phyloP scores from a whole-genome alignment of 2,797 vertebrate genomes.

The Myotis daubentonii region DNA sequence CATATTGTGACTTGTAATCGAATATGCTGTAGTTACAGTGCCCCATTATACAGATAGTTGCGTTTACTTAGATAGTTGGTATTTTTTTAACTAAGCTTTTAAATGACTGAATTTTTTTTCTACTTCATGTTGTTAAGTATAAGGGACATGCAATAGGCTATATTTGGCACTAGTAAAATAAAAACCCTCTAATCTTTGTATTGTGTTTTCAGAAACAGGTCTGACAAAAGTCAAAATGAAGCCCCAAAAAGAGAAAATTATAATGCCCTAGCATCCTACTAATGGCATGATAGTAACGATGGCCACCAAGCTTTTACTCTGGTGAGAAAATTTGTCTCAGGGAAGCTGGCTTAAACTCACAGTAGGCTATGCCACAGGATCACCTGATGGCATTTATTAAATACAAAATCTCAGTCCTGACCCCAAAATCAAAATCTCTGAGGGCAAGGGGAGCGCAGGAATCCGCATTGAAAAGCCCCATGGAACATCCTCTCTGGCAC shows the following conservation, averaged over 20 bases:
- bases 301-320: background rate
- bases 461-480: background rate
- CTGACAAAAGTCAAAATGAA: conserved; percentile 9
- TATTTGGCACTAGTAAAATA: background rate
- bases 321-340: background rate
- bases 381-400: background rate
- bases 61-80: background rate
- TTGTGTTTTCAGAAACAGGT: background rate
- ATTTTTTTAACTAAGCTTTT: conserved; percentile 48
- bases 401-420: background rate
- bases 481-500: background rate
- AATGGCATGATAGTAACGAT: background rate
- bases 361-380: background rate
- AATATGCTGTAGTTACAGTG: conserved; percentile 4
- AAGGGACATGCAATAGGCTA: background rate
- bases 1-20: conserved; percentile 5
- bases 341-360: background rate
- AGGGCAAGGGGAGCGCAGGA: background rate
- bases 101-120: conserved; percentile 5
- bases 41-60: conserved; percentile 47
- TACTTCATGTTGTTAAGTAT: background rate
- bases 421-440: background rate
- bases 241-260: background rate
- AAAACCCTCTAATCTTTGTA: background rate
- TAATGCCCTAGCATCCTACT: background rate